Conservation (phyloP, 2,113 vertebrate genomes). For the Cyprinodon brontotheroides region DNA sequence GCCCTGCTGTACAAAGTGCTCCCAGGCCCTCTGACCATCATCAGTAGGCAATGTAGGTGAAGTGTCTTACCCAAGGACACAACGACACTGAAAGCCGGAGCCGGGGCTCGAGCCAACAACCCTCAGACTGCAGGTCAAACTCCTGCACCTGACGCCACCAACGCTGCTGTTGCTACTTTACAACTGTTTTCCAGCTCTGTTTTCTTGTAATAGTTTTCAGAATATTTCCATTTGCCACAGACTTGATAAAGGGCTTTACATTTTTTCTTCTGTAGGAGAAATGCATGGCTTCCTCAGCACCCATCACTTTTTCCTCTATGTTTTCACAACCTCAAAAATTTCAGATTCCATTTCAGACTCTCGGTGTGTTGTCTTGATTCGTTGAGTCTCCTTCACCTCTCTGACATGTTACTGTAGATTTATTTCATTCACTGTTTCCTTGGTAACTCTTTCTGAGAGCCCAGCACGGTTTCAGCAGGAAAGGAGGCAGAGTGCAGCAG, state of each 20-base stretch:
- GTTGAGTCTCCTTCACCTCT: constrained; percentile 53
- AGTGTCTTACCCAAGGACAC: too few relatives aligned
- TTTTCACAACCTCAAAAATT: constrained; percentile 17
- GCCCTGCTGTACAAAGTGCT: too few relatives aligned
- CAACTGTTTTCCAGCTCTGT: constrained; percentile 7
- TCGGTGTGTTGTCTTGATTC: constrained; percentile 39
- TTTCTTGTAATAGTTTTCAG: neutral
- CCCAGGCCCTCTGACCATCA: too few relatives aligned
- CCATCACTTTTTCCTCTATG: neutral
- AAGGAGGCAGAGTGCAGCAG: constrained; percentile 68
- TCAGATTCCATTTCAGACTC: constrained; percentile 28
- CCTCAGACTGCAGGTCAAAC: too few relatives aligned
- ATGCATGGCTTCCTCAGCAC: neutral
- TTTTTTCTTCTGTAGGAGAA: neutral
- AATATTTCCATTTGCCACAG: neutral
- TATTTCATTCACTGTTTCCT: constrained; percentile 78
- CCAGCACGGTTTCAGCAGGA: constrained; percentile 68
- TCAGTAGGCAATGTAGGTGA: too few relatives aligned
- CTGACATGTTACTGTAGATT: constrained; percentile 69
- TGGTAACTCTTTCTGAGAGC: constrained; percentile 75
- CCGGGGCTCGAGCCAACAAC: too few relatives aligned
- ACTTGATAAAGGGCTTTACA: neutral
- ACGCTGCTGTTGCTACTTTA: too few relatives aligned
- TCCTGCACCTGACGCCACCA: too few relatives aligned
- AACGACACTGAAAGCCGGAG: too few relatives aligned